Evolutionary conservation across 2,888 invertebrate species (phyloP).

Genomic region (Amphipoea oculea): DNA sequence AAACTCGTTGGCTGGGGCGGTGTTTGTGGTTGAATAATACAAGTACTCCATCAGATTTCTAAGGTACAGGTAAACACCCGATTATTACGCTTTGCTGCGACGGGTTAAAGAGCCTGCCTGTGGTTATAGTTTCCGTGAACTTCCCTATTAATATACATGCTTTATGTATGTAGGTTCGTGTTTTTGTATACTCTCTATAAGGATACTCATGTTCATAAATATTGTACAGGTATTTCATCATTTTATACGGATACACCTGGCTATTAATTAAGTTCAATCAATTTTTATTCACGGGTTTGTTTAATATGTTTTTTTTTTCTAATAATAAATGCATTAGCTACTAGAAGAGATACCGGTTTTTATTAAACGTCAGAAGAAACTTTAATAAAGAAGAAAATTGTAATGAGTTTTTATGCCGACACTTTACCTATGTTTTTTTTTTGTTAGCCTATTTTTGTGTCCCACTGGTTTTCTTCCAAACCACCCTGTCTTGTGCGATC

Average conservation of each 20-base stretch:
- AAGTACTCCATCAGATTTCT: slow-evolving; percentile 60
- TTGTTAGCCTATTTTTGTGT: no score
- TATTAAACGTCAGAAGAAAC: background rate
- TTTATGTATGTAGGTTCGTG: background rate
- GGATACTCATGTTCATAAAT: background rate
- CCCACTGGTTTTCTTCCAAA: no score
- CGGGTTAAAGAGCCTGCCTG: background rate
- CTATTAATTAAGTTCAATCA: background rate
- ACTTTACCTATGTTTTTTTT: background rate
- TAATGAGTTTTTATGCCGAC: background rate
- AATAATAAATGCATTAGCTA: background rate
- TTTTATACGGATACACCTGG: background rate
- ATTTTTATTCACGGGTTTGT: background rate
- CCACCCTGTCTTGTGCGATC: no score
- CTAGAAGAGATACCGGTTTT: background rate
- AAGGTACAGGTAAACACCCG: slow-evolving; percentile 48
- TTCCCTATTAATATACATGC: slow-evolving; percentile 25
- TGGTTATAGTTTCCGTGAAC: slow-evolving; percentile 35
- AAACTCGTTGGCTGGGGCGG: slow-evolving; percentile 52
- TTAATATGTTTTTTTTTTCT: background rate
- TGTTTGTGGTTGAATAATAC: slow-evolving; percentile 75
- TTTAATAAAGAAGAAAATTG: background rate
- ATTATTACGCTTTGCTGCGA: slow-evolving; percentile 48
- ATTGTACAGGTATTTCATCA: slow-evolving; percentile 9
- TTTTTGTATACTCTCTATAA: background rate